Conservation (phyloP, 2,113 vertebrate genomes). For the Hypomesus transpacificus region DNA sequence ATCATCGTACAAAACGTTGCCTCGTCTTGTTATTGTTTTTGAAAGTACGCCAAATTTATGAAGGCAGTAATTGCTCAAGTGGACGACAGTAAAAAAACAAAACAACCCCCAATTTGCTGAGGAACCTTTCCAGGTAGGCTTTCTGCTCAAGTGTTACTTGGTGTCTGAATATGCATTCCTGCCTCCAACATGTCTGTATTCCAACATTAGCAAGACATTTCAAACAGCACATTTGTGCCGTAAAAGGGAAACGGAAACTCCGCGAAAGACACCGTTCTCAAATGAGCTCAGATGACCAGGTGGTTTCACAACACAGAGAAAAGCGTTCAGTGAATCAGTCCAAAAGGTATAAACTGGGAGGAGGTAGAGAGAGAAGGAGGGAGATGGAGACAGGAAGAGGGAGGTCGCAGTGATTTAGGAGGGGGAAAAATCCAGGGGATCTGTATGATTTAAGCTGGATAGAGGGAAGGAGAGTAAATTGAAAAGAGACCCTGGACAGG, state of each 20-base stretch:
- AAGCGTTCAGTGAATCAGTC: not conserved
- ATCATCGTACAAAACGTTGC: too few species aligned
- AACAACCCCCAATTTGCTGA: slow-evolving; percentile 38
- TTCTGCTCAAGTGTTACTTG: too few species aligned
- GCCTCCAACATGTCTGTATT: slow-evolving; percentile 43
- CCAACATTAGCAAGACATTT: not conserved
- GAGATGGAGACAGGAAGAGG: slow-evolving; percentile 7
- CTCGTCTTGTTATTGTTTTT: too few species aligned
- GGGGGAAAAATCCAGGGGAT: slow-evolving; percentile 2
- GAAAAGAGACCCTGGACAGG: slow-evolving; percentile 35
- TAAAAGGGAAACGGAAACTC: slow-evolving; percentile 25
- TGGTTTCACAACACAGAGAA: not conserved
- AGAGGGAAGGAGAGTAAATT: slow-evolving; percentile 31
- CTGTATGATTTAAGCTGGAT: slow-evolving; percentile 20
- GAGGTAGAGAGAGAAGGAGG: slow-evolving; percentile 3
- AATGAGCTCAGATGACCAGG: not conserved
- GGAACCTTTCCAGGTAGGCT: slow-evolving; percentile 31
- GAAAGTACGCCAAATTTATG: slow-evolving; percentile 23
- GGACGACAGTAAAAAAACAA: slow-evolving; percentile 29
- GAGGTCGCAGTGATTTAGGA: slow-evolving; percentile 14
- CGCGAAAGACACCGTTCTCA: not conserved
- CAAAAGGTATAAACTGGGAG: not conserved
- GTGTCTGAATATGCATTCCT: slow-evolving; percentile 13
- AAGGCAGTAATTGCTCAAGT: slow-evolving; percentile 41
- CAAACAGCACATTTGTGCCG: not conserved